These are phyloP conservation scores for Clinocottus analis DNA, from an alignment of 2,113 vertebrate genomes.

Conservation along the genomic window DNA sequence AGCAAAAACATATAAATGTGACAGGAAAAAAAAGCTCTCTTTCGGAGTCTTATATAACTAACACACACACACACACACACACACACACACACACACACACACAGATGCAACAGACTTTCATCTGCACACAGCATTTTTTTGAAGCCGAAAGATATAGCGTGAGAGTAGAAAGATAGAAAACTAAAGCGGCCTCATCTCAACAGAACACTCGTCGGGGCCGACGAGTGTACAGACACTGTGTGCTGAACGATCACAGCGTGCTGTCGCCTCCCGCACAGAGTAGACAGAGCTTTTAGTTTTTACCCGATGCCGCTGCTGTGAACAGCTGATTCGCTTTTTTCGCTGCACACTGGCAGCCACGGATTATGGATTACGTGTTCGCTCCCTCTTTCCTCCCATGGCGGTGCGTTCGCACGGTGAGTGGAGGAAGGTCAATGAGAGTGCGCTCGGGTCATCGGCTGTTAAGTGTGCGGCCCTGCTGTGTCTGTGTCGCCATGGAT, in stretches of 20 bases:
- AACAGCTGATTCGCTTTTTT: constrained; percentile 45
- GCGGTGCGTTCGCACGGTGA: constrained; percentile 10
- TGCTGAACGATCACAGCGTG: neutral
- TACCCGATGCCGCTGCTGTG: constrained; percentile 28
- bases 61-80: neutral
- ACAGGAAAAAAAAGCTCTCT: neutral
- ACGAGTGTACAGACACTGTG: constrained; percentile 18
- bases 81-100: neutral
- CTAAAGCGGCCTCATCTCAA: constrained; percentile 2
- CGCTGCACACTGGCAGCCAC: constrained; percentile 44
- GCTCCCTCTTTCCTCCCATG: constrained; percentile 26
- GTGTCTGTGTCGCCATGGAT: too few species aligned
- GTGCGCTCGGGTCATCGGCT: constrained; percentile 19
- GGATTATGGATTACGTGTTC: constrained; percentile 67
- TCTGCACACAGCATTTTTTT: neutral
- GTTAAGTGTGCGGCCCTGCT: neutral
- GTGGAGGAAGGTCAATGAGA: constrained; percentile 37
- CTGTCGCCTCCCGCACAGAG: constrained; percentile 15
- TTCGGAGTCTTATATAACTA: neutral
- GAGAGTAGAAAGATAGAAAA: neutral
- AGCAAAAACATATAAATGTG: neutral
- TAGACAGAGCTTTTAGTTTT: constrained; percentile 11
- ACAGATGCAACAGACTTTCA: neutral
- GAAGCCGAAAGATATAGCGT: neutral
- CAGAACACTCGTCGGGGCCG: neutral